Evolutionary conservation across 1,140 invertebrate species (phyloP), one percentile per base, ranked within the genome.

Genomic region (Drosophila prosaltans): DNA sequence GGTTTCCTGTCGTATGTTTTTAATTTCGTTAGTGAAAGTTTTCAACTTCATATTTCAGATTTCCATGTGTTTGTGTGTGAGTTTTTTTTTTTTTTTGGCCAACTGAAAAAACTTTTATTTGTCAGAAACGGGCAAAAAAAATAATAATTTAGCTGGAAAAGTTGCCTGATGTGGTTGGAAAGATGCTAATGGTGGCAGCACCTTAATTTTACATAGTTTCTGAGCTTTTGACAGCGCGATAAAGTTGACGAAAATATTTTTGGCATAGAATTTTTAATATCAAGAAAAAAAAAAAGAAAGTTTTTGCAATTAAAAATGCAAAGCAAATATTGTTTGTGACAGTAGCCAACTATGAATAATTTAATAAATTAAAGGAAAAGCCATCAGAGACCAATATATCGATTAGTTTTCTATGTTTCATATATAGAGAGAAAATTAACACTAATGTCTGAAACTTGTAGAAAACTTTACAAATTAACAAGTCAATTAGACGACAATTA

Each of bases 381-480:
- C 3, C 32, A 36, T 6, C 32, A 4, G 32, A 36, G 32, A 36
- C 32, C 32, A 36, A 36, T 36, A 36, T 6, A 6, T 36, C 32
- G 32, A 36, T 36, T 36, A 36, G 6, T 30, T 30, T 30, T 30
- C 4, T 30, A 30, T 30, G 28, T 30, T 30, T 30, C 4, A 30
- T 30, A 30, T 4, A 2, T 30, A 30, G 28, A 2, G 2, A 30
- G 28, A 21, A 51, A 7, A 51, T 51, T 51, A 21, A 24, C 48
- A 7, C 48, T 51, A 51, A 51, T 51, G 48, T 51, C 21, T 11
- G 7, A 24, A 51, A 6, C 26, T 55, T 28, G 26, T 55, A 11
- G 10, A 40, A 16, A 59, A 59, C 57, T 59, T 59, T 39, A 59
- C 16, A 59, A 59, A 59, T 59, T 59, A 59, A 59, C 57, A 59